Evolutionary conservation across 2,797 vertebrate genomes (phyloP), one percentile per base, ranked within the genome.

Genomic region (Sebastes baramenuke): DNA sequence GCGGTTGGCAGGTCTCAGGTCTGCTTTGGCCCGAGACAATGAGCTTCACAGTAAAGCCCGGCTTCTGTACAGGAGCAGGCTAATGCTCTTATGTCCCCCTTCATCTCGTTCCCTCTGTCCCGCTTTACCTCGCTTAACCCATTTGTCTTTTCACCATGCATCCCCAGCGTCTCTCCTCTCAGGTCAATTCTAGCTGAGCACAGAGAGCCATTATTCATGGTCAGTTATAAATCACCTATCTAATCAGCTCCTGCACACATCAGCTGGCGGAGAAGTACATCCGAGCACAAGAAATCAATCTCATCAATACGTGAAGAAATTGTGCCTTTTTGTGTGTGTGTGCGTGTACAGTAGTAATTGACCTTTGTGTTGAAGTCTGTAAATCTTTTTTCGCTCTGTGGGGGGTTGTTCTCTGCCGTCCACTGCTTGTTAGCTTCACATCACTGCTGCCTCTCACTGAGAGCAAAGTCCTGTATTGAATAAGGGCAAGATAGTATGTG

Each of bases 241-340:
- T 87, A 90, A 92, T 91, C 89, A 90, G 84, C 77, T 86, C 74
- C 73, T 66, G 67, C 75, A 75, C 83, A 79, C 81, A 59, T 79
- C 82, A 38, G 79, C 73, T 67, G 60, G 64, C 79, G 61, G 74
- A 20, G 74, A 80, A 58, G 67, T 24, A 67, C 72, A 56, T 62
- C 38, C 2, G 65, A 81, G 80, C 68, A n/a, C 42, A 24, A 64
- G 34, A 67, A 81, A 87, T 87, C 88, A 32, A 84, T 89, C 69
- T 70, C 69, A 74, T 92, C 88, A 88, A 82, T 93, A 91, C 75
- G 58, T 70, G 79, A 80, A 79, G 72, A 65, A 82, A 29, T 32
- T 2, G 60, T 73, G 80, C 13, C 16, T 59, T 49, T 36, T 4
- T 77, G 14, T 77, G 66, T 69, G 66, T 69, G 59, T 49, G 68